Percentiles rank a stretch among this genome's conserved stretches.
Conservation (phyloP, 2,888 invertebrate species). For the Xestia ashworthii region DNA sequence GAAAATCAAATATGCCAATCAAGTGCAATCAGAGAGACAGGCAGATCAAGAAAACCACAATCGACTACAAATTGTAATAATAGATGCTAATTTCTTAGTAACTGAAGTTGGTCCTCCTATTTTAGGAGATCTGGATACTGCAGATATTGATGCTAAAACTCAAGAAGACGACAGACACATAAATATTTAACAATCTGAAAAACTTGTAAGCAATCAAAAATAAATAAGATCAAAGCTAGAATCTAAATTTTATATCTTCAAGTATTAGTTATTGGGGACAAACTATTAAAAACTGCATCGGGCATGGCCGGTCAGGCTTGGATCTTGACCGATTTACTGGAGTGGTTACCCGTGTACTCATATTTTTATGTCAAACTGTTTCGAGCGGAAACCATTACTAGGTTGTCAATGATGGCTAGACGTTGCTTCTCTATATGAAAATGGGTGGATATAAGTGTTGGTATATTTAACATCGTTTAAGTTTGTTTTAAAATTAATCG, state of each 20-base stretch:
- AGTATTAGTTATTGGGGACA: constrained; percentile 49
- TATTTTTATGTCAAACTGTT: constrained; percentile 69
- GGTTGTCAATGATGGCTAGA: constrained; percentile 54
- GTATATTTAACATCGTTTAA: background rate
- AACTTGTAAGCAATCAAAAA: constrained; percentile 58
- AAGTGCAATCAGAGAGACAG: constrained; percentile 8
- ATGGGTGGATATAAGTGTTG: background rate
- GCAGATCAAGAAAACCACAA: background rate
- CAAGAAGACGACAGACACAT: constrained; percentile 6
- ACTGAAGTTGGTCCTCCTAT: constrained; percentile 2
- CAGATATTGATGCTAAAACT: constrained; percentile 9
- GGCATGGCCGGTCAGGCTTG: constrained; percentile 45
- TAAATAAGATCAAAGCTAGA: constrained; percentile 59
- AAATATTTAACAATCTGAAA: constrained; percentile 30
- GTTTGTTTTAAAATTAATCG: background rate
- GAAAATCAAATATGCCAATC: constrained; percentile 41
- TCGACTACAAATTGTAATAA: background rate
- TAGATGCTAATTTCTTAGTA: background rate
- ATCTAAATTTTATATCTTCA: constrained; percentile 42
- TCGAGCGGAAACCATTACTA: constrained; percentile 66
- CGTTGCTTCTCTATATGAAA: constrained; percentile 11
- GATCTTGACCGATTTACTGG: constrained; percentile 74
- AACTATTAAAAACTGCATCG: constrained; percentile 63
- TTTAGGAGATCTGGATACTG: background rate
- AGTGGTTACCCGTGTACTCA: constrained; percentile 73